Conservation (phyloP, 2,888 invertebrate species). For the Drosophila mulleri region DNA sequence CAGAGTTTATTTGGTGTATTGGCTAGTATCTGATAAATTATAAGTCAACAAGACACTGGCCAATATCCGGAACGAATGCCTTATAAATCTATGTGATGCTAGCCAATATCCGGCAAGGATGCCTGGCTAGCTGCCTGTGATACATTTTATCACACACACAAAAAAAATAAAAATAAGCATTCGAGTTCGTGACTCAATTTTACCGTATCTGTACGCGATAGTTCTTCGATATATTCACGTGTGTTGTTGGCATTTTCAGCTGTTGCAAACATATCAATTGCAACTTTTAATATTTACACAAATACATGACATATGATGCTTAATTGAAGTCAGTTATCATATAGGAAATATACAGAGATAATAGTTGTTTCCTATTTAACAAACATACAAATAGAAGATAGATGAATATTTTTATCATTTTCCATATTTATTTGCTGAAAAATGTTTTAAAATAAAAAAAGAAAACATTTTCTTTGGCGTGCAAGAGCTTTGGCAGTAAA, state of each 20-base stretch:
- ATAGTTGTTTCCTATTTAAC: too few species aligned
- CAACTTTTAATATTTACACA: neutral
- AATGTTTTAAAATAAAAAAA: neutral
- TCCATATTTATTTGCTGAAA: too few species aligned
- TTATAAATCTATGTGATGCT: neutral
- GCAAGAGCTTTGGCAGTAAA: neutral
- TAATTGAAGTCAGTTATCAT: too few species aligned
- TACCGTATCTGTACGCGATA: too few species aligned
- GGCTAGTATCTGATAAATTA: neutral
- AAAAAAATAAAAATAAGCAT: conserved; percentile 5
- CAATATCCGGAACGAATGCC: conserved; percentile 11
- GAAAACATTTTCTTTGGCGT: neutral
- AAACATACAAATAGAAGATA: too few species aligned
- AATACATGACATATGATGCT: neutral
- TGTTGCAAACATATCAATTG: neutral
- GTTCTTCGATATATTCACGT: neutral
- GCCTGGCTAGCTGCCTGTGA: neutral
- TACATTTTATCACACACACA: neutral
- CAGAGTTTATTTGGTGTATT: neutral
- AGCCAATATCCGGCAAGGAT: conserved; percentile 6
- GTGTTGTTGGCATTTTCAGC: neutral
- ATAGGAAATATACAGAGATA: too few species aligned
- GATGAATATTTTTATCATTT: too few species aligned
- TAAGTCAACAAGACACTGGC: neutral
- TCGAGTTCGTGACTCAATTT: conserved; percentile 1